A percentile compares a stretch with the other conserved stretches of the same genome.
phyloP scores from a whole-genome alignment of 2,797 vertebrate species.

The Potorous gilbertii region DNA sequence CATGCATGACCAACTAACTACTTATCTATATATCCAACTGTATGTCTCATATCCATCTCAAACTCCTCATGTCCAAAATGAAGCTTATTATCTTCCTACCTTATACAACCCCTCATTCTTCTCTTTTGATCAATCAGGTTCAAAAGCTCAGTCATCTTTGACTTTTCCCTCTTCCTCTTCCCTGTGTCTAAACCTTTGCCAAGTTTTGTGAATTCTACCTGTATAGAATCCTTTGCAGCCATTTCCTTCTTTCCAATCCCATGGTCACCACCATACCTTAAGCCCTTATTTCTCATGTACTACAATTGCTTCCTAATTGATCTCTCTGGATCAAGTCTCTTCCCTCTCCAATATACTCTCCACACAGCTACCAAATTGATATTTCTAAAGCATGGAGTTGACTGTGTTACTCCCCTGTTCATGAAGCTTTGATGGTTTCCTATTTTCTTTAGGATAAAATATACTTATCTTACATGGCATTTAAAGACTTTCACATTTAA shows the following conservation, averaged over 20 bases:
- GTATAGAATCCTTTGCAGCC: not conserved
- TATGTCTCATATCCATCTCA: not conserved
- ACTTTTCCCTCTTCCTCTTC: not conserved
- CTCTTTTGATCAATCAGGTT: not conserved
- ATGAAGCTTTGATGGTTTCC: not conserved
- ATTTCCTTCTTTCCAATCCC: not conserved
- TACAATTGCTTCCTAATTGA: not conserved
- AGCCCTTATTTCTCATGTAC: not conserved
- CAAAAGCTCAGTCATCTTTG: not conserved
- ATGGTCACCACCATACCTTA: not conserved
- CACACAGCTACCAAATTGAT: not conserved
- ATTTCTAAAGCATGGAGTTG: not conserved
- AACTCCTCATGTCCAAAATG: not conserved
- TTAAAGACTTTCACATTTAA: not conserved
- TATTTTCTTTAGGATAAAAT: not conserved
- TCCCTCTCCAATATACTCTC: not conserved
- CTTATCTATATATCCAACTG: not conserved
- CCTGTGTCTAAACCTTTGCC: not conserved
- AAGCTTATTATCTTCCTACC: not conserved
- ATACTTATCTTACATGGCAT: not conserved
- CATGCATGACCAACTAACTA: not conserved
- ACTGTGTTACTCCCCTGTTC: not conserved
- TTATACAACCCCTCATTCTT: not conserved
- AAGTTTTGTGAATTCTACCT: not conserved
- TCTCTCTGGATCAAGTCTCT: not conserved